Evolutionary conservation across 1,140 invertebrate species (phyloP).

Genomic region (Scaptodrosophila lebanonensis): DNA sequence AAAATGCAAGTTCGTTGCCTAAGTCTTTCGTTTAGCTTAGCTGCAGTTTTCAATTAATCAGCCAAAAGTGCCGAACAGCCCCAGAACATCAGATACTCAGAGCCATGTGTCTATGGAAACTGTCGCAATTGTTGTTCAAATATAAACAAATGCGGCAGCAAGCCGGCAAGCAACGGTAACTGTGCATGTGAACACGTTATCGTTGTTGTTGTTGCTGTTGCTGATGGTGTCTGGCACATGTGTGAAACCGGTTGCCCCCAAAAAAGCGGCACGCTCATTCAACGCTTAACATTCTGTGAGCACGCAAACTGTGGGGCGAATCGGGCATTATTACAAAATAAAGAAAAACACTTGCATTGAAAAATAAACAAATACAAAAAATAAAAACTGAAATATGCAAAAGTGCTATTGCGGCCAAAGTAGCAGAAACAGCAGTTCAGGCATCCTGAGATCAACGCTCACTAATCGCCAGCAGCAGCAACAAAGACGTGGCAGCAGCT

Average conservation of each 20-base stretch:
- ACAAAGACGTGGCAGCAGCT: slow-evolving; percentile 8
- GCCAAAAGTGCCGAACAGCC: slow-evolving; percentile 6
- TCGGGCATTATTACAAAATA: slow-evolving; percentile 22
- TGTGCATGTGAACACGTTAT: slow-evolving; percentile 29
- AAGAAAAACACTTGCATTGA: not conserved
- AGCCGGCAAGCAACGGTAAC: slow-evolving; percentile 47
- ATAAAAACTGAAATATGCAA: slow-evolving; percentile 45
- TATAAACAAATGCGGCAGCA: slow-evolving; percentile 51
- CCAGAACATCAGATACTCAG: slow-evolving; percentile 42
- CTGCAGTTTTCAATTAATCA: slow-evolving; percentile 8
- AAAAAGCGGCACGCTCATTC: slow-evolving; percentile 19
- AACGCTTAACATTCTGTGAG: slow-evolving; percentile 44
- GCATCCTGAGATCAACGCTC: slow-evolving; percentile 22
- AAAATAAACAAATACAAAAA: not conserved
- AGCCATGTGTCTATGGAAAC: slow-evolving; percentile 62
- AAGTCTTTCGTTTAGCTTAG: slow-evolving; percentile 54
- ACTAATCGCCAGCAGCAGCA: slow-evolving; percentile 16
- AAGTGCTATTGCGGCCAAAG: slow-evolving; percentile 45
- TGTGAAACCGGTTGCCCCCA: slow-evolving; percentile 55
- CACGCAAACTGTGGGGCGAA: slow-evolving; percentile 24
- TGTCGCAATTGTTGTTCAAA: slow-evolving; percentile 71
- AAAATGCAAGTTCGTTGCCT: slow-evolving; percentile 56
- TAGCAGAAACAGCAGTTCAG: slow-evolving; percentile 3
- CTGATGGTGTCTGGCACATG: slow-evolving; percentile 9
- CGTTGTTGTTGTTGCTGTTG: slow-evolving; percentile 6